These are phyloP conservation scores for Malurus leucopterus DNA, from an alignment of 2,797 vertebrate species.

Conservation along the genomic window DNA sequence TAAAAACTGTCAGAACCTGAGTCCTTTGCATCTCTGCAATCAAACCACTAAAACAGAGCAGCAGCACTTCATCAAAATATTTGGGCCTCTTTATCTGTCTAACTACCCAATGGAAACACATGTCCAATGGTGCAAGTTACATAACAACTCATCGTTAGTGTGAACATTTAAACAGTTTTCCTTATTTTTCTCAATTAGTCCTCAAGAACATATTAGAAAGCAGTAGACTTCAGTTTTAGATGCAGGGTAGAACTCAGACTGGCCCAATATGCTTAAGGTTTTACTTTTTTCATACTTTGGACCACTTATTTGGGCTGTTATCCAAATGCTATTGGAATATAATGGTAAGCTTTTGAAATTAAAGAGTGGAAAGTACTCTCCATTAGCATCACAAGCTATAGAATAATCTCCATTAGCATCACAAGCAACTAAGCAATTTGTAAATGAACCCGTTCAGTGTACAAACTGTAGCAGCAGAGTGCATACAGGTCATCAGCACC, in stretches of 20 bases:
- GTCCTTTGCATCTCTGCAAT: not conserved
- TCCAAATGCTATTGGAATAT: not conserved
- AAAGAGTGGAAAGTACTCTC: not conserved
- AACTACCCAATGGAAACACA: not conserved
- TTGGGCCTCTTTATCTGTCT: not conserved
- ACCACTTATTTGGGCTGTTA: not conserved
- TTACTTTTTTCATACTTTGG: not conserved
- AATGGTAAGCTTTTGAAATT: not conserved
- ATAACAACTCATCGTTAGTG: rapidly evolving
- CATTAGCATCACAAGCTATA: not conserved
- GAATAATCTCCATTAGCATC: not conserved
- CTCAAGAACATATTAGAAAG: not conserved
- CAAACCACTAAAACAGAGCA: not conserved
- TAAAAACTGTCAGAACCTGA: not conserved
- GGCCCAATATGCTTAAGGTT: not conserved
- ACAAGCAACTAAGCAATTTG: not conserved
- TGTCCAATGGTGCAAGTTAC: not conserved
- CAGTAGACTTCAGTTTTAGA: not conserved
- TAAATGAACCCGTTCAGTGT: not conserved
- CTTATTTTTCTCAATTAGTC: not conserved
- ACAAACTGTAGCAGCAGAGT: not conserved
- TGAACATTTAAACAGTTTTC: not conserved
- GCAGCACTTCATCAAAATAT: not conserved
- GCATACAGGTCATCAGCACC: not conserved
- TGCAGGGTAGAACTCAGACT: not conserved